A percentile compares a stretch with the other conserved stretches of the same genome.
Conservation (phyloP, 2,797 vertebrate genomes). For the Pseudotriccus pelzelni region DNA sequence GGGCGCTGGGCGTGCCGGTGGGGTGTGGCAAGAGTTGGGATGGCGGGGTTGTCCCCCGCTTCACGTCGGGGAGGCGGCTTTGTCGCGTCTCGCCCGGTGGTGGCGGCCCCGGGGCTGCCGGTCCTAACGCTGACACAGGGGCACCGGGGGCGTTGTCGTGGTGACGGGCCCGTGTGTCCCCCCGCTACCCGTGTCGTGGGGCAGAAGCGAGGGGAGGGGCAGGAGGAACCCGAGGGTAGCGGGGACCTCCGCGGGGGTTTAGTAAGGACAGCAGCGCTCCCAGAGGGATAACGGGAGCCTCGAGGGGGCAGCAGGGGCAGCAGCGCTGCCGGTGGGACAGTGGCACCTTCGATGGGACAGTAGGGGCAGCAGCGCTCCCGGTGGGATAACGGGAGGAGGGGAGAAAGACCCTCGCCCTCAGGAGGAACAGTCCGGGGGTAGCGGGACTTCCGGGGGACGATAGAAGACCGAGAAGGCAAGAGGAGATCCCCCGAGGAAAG, state of each 20-base stretch:
- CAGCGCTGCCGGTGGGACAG: no score
- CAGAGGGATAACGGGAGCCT: not conserved
- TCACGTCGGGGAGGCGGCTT: no score
- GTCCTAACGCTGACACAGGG: not conserved
- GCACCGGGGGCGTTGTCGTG: not conserved
- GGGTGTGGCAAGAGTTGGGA: not conserved
- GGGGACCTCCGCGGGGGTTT: not conserved
- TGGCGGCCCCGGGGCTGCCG: not conserved
- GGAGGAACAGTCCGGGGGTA: not conserved
- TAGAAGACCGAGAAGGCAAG: not conserved
- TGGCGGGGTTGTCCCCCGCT: not conserved
- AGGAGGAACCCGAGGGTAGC: no score
- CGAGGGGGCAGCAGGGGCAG: not conserved
- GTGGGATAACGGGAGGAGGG: no score
- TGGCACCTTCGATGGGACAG: not conserved
- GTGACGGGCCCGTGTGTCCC: not conserved
- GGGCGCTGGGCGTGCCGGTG: accelerated
- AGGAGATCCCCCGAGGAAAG: not conserved
- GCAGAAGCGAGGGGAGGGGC: not conserved
- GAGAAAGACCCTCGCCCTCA: not conserved
- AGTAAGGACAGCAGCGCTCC: not conserved
- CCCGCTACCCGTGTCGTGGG: not conserved
- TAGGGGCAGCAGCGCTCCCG: not conserved
- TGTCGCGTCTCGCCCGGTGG: not conserved
- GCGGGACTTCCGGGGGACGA: not conserved